Base-by-base conservation (phyloP, 2,113 vertebrate species). In the Pampusana beccarii region DNA sequence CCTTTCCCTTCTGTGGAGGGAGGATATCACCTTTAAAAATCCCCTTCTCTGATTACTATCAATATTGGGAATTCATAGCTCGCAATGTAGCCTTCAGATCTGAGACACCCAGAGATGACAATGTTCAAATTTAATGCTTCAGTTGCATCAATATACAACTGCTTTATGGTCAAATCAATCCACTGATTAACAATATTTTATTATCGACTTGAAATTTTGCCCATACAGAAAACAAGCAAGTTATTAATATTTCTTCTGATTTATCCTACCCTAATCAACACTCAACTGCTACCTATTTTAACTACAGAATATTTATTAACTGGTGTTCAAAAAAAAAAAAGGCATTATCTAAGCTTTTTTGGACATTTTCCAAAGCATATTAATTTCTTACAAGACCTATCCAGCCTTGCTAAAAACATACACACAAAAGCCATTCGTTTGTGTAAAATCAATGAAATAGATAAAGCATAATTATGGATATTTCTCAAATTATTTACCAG, bases 171-270 rank as follows among this genome's bases (percentile, higher is more conserved):
- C 77, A 94, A 95, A 96, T 85, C 91, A 94, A 92, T 94, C 29
- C 78, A 78, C 62, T 80, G 86, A 97, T 95, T 74, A 96, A 90
- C 65, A 71, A 23, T 72, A 87, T 75, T 95, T 97, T 86, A 94
- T 90, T 79, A 90, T 28, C 1, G 51, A 96, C 56, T 85, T 72
- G 85, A 88, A 96, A 92, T 69, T 90, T 65, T 83, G 80, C 80
- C 46, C 73, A 64, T 28, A 51, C 54, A 82, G 81, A 78, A 80
- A 36, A 91, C 23, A 57, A 75, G 44, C 12, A 92, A 38, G 40
- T 87, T 88, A 60, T 75, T 80, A 90, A 54, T 80, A 75, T 73
- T 87, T 86, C 31, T 57, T 94, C 80, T 71, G 69, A 88, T 82
- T 88, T 84, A 79, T 58, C 29, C 21, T 44, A 31, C 19, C 21